Conservation (phyloP, 64 coral and sea anemone genomes). For the Pocillopora verrucosa region DNA sequence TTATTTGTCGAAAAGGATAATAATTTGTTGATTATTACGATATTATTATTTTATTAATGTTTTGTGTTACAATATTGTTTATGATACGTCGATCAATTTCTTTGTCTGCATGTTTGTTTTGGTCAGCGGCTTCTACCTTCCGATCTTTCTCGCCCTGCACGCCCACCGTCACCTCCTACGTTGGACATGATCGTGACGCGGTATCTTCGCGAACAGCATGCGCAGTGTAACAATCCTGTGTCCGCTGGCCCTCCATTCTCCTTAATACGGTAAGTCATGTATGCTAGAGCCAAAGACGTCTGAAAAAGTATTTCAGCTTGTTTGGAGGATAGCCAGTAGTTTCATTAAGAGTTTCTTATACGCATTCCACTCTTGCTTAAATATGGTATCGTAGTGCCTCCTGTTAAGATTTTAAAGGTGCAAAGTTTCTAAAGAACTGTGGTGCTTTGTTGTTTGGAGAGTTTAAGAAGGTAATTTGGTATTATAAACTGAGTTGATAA, state of each 20-base stretch:
- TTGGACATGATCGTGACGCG: constrained; percentile 92
- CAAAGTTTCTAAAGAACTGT: no score
- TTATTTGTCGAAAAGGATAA: no score
- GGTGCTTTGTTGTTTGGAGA: no score
- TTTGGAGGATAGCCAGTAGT: no score
- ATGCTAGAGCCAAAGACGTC: no score
- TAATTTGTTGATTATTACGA: not conserved
- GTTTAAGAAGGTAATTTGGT: no score
- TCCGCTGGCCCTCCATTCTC: constrained; percentile 94
- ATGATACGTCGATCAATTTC: not conserved
- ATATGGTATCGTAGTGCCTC: no score
- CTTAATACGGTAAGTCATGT: constrained; percentile 66
- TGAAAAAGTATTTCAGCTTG: no score
- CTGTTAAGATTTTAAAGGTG: no score
- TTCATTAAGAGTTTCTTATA: no score
- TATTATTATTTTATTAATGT: not conserved
- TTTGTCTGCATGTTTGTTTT: not conserved
- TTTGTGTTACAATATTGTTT: not conserved
- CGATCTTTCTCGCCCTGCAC: constrained; percentile 11
- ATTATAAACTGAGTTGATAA: no score
- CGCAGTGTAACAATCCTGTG: constrained; percentile 89
- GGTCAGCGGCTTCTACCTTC: constrained; percentile 62
- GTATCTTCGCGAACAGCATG: constrained; percentile 96
- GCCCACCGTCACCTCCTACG: constrained; percentile 80
- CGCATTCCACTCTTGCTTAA: no score